Base-by-base conservation (phyloP, 2,888 invertebrate genomes). In the Dusona sp. region DNA sequence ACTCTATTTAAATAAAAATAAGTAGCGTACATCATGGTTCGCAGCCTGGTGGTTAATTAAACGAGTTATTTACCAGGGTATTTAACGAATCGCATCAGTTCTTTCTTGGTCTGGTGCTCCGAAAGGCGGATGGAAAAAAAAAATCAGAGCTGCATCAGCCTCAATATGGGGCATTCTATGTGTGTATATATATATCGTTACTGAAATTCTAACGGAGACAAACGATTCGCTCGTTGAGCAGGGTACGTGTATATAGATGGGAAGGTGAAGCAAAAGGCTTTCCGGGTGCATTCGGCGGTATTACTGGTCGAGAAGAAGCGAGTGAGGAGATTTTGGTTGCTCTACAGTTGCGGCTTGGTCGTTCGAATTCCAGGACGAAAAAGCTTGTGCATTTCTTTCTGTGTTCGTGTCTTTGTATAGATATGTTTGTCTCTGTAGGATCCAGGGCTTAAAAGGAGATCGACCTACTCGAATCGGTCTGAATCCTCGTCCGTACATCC, bases 201-300 rank as follows among this genome's bases (percentile, higher is more conserved):
- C 79, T 64, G 70, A 83, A 79, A 73, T 68, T 78, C 73, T 86
- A 86, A 86, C 83, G 83, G 77, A 81, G 86, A 86, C 78, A 86
- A 86, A 86, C 80, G 86, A 83, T 74, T 81, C 73, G 73, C 22
- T 64, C 61, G 72, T 61, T 61, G 79, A 61, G 79, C 38, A 42
- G 45, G 36, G 38, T 54, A 38, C 29, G 3, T 61, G 61, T 57
- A 64, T 61, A 70, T 70, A 48, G 54, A 22, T 48, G 57, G 25
- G 42, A 67, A 67, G 51, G 67, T 33, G 83, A 33, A 68, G 45
- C 75, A 72, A 67, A 64, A 70, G 48, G 77, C 70, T 80, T 79
- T 54, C 74, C 70, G 25, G 79, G 80, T 86, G 83, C 77, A 86
- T 86, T 86, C 86, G 42, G 73, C 73, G 86, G 83, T 86, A 86